Conservation (phyloP, 2,797 vertebrate species). For the Phalloptychus januarius region DNA sequence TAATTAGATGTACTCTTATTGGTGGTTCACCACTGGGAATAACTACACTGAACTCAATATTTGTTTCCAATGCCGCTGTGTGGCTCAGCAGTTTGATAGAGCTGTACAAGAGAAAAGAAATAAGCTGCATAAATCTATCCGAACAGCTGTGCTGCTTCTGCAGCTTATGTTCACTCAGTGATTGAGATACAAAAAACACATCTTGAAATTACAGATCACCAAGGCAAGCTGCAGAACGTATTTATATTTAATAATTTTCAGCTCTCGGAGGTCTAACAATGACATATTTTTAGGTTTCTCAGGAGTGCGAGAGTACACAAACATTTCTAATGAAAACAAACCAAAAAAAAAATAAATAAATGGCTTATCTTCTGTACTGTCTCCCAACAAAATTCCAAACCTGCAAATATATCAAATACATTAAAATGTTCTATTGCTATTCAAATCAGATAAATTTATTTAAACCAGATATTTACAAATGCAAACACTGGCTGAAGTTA, state of each 20-base stretch:
- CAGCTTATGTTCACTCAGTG: conserved; percentile 5
- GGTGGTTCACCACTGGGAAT: conserved; percentile 22
- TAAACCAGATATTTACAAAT: background rate
- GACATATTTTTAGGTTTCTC: background rate
- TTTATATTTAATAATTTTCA: background rate
- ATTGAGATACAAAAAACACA: conserved; percentile 4
- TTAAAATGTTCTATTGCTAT: background rate
- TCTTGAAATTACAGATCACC: conserved; percentile 1
- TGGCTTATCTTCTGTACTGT: background rate
- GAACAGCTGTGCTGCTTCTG: background rate
- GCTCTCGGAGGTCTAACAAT: background rate
- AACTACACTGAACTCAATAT: conserved; percentile 31
- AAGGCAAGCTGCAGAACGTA: background rate
- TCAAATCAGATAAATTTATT: background rate
- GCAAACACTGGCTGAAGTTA: background rate
- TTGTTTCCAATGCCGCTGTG: conserved; percentile 1
- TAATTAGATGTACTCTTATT: conserved; percentile 35
- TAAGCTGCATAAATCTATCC: conserved; percentile 1
- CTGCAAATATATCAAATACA: background rate
- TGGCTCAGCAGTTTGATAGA: conserved; percentile 3
- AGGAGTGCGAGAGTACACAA: background rate
- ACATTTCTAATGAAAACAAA: background rate
- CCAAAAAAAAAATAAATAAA: background rate
- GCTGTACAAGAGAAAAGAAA: background rate
- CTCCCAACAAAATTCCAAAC: background rate